Evolutionary conservation across 2,888 invertebrate genomes (phyloP).

Genomic region (Kuschelorhynchus macadamiae): DNA sequence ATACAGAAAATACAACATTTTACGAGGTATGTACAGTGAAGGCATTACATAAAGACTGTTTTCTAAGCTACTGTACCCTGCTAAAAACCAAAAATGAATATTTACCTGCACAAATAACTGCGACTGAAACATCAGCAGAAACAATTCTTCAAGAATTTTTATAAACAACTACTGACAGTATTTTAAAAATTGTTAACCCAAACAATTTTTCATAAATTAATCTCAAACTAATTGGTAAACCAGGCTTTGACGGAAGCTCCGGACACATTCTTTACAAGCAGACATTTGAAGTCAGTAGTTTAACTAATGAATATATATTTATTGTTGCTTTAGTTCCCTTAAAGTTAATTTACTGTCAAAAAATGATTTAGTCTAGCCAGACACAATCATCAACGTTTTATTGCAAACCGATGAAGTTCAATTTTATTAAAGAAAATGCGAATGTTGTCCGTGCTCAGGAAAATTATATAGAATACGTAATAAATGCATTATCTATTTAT

Average conservation of each 20-base stretch:
- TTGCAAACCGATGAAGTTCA: constrained; percentile 9
- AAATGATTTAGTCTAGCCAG: constrained; percentile 9
- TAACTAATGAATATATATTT: constrained; percentile 9
- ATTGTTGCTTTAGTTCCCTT: constrained; percentile 11
- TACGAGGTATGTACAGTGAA: too few relatives aligned
- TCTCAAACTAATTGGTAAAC: constrained; percentile 12
- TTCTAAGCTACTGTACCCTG: too few relatives aligned
- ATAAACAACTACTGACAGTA: constrained; percentile 9
- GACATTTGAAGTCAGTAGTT: neutral
- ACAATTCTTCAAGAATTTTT: constrained; percentile 1
- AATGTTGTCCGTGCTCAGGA: neutral
- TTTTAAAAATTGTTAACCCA: constrained; percentile 1
- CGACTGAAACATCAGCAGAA: neutral
- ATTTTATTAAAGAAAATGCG: constrained; percentile 14
- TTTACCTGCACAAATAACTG: neutral
- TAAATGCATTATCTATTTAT: too few relatives aligned
- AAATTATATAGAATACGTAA: too few relatives aligned
- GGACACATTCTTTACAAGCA: constrained; percentile 12
- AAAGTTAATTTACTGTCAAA: constrained; percentile 9
- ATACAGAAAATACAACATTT: too few relatives aligned
- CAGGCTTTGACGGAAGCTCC: neutral
- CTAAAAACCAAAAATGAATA: too few relatives aligned
- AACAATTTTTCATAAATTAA: neutral
- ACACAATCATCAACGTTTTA: constrained; percentile 8
- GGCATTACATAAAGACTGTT: too few relatives aligned